Percentiles rank a stretch among this genome's conserved stretches.
Conservation (phyloP, 2,888 invertebrate genomes). For the Drosophila tripunctata region DNA sequence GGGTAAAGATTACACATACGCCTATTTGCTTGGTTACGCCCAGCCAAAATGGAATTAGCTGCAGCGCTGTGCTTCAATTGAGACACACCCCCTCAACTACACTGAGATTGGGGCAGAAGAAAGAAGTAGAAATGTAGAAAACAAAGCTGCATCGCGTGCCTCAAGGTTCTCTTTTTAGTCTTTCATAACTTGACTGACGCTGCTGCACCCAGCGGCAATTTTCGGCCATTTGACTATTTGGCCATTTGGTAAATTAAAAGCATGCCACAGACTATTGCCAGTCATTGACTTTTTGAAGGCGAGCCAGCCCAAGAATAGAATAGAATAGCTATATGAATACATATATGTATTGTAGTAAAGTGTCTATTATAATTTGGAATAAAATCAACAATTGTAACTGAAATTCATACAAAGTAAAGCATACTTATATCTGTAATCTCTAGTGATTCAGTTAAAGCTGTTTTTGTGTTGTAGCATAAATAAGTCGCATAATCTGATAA, state of each 20-base stretch:
- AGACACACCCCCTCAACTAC: constrained; percentile 46
- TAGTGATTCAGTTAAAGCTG: neutral
- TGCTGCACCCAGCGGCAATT: constrained; percentile 55
- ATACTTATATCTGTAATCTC: neutral
- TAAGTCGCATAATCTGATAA: neutral
- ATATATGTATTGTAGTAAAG: neutral
- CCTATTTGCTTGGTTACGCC: constrained; percentile 52
- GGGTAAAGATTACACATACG: constrained; percentile 71
- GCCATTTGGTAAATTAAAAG: constrained; percentile 50
- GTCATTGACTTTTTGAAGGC: constrained; percentile 45
- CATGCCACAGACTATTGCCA: constrained; percentile 24
- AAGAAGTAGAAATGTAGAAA: constrained; percentile 1
- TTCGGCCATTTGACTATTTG: constrained; percentile 7
- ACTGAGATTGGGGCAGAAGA: constrained; percentile 1
- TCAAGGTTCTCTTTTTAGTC: constrained; percentile 49
- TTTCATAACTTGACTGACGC: constrained; percentile 50
- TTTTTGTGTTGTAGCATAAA: neutral
- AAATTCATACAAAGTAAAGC: neutral
- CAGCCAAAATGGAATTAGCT: constrained; percentile 34
- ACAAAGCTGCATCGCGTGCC: constrained; percentile 48
- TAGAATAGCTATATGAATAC: neutral
- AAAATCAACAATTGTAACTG: neutral
- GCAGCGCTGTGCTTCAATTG: constrained; percentile 22
- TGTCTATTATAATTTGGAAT: neutral
- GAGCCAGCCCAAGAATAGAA: constrained; percentile 30